phyloP scores from a whole-genome alignment of 2,888 invertebrate species.

The Auanema sp. region DNA sequence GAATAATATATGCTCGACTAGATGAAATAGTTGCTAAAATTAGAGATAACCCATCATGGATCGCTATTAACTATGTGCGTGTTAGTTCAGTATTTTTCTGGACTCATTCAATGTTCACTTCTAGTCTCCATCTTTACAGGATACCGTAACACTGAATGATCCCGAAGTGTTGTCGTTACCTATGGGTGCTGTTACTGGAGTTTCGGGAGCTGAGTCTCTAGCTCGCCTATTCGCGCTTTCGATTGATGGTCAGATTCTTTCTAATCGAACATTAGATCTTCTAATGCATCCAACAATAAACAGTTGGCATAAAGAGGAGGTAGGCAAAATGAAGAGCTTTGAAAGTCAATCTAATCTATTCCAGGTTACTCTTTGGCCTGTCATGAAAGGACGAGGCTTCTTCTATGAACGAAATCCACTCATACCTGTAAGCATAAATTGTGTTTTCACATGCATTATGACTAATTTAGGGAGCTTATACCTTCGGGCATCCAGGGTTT shows the following conservation, averaged over 20 bases:
- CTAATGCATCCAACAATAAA: constrained; percentile 47
- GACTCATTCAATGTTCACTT: not conserved
- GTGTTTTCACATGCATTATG: too few relatives aligned
- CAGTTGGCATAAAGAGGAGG: constrained; percentile 56
- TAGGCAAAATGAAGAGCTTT: constrained; percentile 10
- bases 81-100: constrained; percentile 19
- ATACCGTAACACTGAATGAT: constrained; percentile 50
- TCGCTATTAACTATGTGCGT: constrained; percentile 43
- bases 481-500: constrained; percentile 60
- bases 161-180: constrained; percentile 46
- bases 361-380: constrained; percentile 49
- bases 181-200: constrained; percentile 51
- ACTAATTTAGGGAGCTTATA: constrained; percentile 40
- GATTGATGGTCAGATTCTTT: constrained; percentile 40
- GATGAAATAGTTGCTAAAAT: constrained; percentile 44
- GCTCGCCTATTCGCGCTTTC: constrained; percentile 44
- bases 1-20: constrained; percentile 32
- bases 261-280: constrained; percentile 36
- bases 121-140: constrained; percentile 21
- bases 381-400: constrained; percentile 60
- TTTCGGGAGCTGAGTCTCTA: constrained; percentile 43
- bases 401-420: constrained; percentile 58
- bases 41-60: constrained; percentile 47
- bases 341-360: not conserved
- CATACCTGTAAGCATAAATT: constrained; percentile 26